Percentiles rank a stretch among this genome's conserved stretches.
Conservation (phyloP, 2,888 invertebrate genomes). For the Cataglyphis altisquamis region DNA sequence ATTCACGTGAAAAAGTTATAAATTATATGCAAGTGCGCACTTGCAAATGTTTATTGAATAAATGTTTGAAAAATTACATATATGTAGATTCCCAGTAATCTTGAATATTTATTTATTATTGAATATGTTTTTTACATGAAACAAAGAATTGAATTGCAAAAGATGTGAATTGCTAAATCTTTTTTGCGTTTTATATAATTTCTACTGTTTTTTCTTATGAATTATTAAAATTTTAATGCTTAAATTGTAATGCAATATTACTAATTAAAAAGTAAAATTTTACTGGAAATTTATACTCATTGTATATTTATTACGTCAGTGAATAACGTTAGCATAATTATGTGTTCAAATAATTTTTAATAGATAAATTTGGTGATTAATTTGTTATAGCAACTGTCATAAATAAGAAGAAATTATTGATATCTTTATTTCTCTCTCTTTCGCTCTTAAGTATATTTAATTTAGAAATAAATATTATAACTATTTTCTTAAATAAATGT, state of each 20-base stretch:
- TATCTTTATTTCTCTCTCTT: not conserved
- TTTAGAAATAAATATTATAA: not conserved
- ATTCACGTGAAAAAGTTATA: not conserved
- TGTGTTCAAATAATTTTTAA: not conserved
- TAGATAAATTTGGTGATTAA: not conserved
- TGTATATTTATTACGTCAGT: not conserved
- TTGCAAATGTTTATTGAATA: slow-evolving; percentile 13
- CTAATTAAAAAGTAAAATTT: not conserved
- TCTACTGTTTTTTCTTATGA: not conserved
- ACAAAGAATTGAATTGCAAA: not conserved
- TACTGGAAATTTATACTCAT: not conserved
- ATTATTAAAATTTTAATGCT: not conserved
- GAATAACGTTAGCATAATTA: not conserved
- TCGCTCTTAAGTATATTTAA: not conserved
- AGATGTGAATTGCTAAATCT: not conserved
- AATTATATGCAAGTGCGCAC: not conserved
- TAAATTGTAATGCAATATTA: too few relatives aligned
- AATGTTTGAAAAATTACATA: slow-evolving; percentile 12
- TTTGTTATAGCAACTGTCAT: not conserved
- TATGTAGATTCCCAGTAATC: not conserved
- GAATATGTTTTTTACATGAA: not conserved
- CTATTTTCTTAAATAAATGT: too few relatives aligned
- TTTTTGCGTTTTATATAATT: not conserved
- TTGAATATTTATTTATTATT: slow-evolving; percentile 22
- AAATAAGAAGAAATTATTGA: not conserved